Evolutionary conservation across 1,140 invertebrate species (phyloP), one percentile per base, ranked within the genome.

Genomic region (Atta cephalotes): DNA sequence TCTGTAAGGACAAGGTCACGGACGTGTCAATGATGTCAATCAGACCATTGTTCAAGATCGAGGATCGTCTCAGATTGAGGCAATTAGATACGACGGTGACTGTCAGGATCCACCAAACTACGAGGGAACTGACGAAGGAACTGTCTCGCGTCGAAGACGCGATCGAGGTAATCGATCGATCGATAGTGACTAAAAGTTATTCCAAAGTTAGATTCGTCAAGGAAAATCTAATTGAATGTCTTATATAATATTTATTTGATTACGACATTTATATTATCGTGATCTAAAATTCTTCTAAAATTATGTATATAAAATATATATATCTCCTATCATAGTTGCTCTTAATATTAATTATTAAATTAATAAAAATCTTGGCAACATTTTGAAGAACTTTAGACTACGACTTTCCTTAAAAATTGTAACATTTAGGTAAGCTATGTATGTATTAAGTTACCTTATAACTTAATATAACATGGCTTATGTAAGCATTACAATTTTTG

Each of bases 161-260:
- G 78, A 10, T 85, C 66, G 85, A 82, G 79, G 80, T 71, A 63
- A 84, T 39, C 85, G 85, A 68, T 68, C 80, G 35, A 63, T 60
- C 39, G 18, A 12, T 49, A 49, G 6, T 31, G 39, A 18, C 31
- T 63, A 70, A 56, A 28, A 3, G 35, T 58, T 5, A 12, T 5
- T 60, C n/a, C 35, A 25, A 62, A 63, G 14, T 25, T 70, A 70
- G 21, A 39, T 49, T 4, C 2, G 4, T n/a, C 7, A 70, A 5
- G 9, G 14, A 31, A 74, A 31, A 35, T n/a, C 16, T 7, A 56
- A 56, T 56, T n/a, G 14, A 71, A 71, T n/a, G 21, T 51, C 12
- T 53, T n/a, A 6, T 7, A 51, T 6, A 7, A 16, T 28, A 0
- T 25, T 25, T 51, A 51, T 51, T 51, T 14, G n/a, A 25, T n/a